Evolutionary conservation across 2,797 vertebrate species (phyloP), one percentile per base, ranked within the genome.

Genomic region (Enteromius paludinosus): DNA sequence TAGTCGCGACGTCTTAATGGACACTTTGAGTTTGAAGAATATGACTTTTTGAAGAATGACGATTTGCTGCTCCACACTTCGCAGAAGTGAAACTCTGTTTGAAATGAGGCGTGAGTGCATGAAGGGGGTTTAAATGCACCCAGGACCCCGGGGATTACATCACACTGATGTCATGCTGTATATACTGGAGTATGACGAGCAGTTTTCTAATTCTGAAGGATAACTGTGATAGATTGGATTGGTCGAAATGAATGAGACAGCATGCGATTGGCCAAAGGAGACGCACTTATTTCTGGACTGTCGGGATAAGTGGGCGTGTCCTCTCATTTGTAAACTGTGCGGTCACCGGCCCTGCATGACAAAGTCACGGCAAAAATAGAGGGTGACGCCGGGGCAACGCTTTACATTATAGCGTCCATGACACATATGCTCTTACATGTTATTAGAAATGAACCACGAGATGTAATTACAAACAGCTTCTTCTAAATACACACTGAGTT

Each of bases 231-330:
- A 83, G 86, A 66, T 59, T 49, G 70, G 87, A 88, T 92, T 94
- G 88, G 92, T 89, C 88, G 89, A 90, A 88, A 38, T 43, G 85
- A 84, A 89, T 86, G 82, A 87, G 77, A 79, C 72, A 71, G 56
- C 14, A 52, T 43, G 87, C 73, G 91, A 94, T 95, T 94, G 93
- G 94, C 87, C 90, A 89, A 89, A 88, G 91, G 91, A 86, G 88
- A 86, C 90, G 88, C 64, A 86, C 74, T 90, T 95, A 96, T 95
- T 96, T 96, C 95, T 95, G 95, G 93, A 77, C 83, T 65, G 92
- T 91, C 86, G 90, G 92, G 59, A n/a, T 41, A 28, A 78, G 78
- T 64, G 80, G 76, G 82, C 64, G 28, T 38, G 79, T 73, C 69
- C 79, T 62, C 12, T 62, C 70, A 65, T 81, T 64, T 81, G 69